Conservation (phyloP, 1,140 invertebrate species). For the Drosophila paulistorum region DNA sequence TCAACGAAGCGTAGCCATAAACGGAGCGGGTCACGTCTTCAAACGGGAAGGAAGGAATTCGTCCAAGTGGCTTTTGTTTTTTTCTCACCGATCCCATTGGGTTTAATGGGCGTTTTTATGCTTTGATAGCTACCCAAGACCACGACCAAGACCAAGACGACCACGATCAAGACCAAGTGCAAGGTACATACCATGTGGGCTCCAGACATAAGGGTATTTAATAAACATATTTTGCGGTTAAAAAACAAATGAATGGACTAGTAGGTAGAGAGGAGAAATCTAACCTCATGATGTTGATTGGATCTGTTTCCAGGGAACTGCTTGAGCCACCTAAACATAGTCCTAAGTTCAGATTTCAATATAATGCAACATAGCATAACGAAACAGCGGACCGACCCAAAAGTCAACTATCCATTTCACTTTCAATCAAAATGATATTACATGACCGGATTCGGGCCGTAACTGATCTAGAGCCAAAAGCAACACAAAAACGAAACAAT, state of each 20-base stretch:
- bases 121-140: constrained; percentile 55
- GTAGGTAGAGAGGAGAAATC: neutral
- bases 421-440: constrained; percentile 70
- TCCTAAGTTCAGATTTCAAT: neutral
- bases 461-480: constrained; percentile 2
- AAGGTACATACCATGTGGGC: constrained; percentile 10
- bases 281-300: neutral
- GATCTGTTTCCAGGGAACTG: neutral
- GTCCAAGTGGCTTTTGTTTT: constrained; percentile 30
- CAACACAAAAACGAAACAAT: constrained; percentile 8
- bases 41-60: neutral
- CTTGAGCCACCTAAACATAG: too few relatives aligned
- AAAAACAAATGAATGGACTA: neutral
- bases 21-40: constrained; percentile 16
- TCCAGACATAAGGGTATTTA: constrained; percentile 1
- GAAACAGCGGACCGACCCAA: neutral
- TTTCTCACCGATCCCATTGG: constrained; percentile 50
- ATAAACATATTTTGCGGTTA: neutral
- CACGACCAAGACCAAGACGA: neutral
- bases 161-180: neutral
- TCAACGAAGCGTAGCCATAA: constrained; percentile 52
- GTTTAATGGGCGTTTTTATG: constrained; percentile 75
- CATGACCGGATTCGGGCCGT: constrained; percentile 44
- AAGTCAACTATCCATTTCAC: constrained; percentile 55
- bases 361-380: neutral